Evolutionary conservation across 2,113 vertebrate species (phyloP).

Genomic region (Cisticola juncidis): DNA sequence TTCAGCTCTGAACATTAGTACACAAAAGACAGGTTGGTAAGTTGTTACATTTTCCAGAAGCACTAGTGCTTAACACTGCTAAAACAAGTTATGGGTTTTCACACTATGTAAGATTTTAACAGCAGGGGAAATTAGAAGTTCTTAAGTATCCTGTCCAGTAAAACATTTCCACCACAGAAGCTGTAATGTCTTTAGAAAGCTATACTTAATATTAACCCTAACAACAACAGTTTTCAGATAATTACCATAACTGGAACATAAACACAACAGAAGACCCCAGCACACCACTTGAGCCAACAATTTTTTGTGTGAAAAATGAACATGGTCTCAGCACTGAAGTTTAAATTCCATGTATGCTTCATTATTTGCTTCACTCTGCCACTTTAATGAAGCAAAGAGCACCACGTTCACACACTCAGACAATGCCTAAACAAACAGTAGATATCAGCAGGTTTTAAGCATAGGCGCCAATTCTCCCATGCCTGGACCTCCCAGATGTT

Average conservation of each 20-base stretch:
- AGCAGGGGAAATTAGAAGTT: background rate
- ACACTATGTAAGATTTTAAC: background rate
- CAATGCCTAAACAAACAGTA: background rate
- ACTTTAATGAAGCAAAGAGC: background rate
- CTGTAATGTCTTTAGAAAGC: background rate
- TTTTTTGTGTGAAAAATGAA: background rate
- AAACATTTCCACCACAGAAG: background rate
- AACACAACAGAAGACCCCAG: background rate
- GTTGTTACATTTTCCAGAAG: background rate
- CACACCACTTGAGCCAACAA: background rate
- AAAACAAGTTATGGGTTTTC: background rate
- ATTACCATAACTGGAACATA: background rate
- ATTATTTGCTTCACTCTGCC: background rate
- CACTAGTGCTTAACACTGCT: background rate
- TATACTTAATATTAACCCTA: background rate
- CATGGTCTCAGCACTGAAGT: background rate
- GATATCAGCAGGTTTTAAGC: background rate
- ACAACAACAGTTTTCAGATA: background rate
- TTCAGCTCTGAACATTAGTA: background rate
- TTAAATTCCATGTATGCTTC: background rate
- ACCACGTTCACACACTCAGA: background rate
- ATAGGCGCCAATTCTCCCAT: accelerated
- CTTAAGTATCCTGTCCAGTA: background rate
- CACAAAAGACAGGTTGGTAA: background rate
- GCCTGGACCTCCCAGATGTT: background rate